Evolutionary conservation across 2,113 vertebrate genomes (phyloP), one percentile per base, ranked within the genome.

Genomic region (Xyrauchen texanus): DNA sequence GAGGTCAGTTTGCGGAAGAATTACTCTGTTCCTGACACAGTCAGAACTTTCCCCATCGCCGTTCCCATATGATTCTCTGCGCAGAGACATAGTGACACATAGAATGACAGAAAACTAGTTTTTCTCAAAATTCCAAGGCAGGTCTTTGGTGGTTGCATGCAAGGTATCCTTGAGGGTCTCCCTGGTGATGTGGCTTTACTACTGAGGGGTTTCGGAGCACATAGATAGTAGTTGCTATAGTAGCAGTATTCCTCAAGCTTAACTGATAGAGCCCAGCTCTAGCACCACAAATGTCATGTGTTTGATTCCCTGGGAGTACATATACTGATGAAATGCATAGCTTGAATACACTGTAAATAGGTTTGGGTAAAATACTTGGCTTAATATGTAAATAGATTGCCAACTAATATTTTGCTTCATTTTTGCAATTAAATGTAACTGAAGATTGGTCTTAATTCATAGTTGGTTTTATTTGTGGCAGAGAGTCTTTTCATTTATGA

Each of bases 61-160:
- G 66, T 78, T 88, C 89, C 87, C 87, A 85, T 80, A 86, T 86
- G 85, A 80, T 71, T 73, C 76, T 63, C 44, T 55, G 4, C 69
- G 6, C 53, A 73, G 81, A 87, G 78, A 72, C 81, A 81, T 87
- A 88, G 87, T 91, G 90, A 92, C 88, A 90, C 81, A 83, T 88
- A 90, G 87, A 91, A 91, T 88, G 77, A 88, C 88, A 91, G 90
- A 88, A 92, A 91, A 77, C 88, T 68, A 77, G 87, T 86, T 87
- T 85, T 88, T 92, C 85, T 34, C 79, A 83, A 88, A 83, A 80
- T 77, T 75, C 68, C 68, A 65, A 67, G 73, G 68, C 83, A 86
- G 77, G 21, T 34, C 21, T 34, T 34, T 34, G 21, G 21, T 34
- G 21, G 3, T 64, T 42, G 82, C 74, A 87, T 88, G 86, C 4